phyloP scores from a whole-genome alignment of 1,140 invertebrate genomes.

The Nephila pilipes region DNA sequence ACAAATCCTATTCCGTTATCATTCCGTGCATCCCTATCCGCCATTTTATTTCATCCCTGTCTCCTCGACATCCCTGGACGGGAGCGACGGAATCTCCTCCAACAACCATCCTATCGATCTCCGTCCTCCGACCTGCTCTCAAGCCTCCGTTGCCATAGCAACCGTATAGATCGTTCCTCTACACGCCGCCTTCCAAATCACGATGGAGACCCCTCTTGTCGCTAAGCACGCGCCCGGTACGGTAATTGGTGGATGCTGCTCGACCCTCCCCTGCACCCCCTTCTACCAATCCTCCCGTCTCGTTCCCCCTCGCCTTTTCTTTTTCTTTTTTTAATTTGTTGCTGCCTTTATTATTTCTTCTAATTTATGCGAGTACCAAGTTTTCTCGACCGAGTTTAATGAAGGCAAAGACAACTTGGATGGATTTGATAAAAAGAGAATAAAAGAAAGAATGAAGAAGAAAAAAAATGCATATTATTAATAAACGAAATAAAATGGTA shows the following conservation, averaged over 20 bases:
- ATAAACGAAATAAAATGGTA: constrained; percentile 40
- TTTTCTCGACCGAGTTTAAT: constrained; percentile 41
- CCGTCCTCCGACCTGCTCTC: constrained; percentile 70
- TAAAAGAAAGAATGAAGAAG: background rate
- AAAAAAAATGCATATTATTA: constrained; percentile 55
- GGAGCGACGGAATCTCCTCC: constrained; percentile 51
- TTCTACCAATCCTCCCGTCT: background rate
- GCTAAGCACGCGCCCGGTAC: constrained; percentile 65
- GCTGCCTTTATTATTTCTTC: constrained; percentile 62
- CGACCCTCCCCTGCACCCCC: background rate
- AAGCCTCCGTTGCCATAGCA: constrained; percentile 64
- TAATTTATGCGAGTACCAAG: constrained; percentile 65
- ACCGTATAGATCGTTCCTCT: constrained; percentile 76
- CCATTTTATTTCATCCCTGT: constrained; percentile 66
- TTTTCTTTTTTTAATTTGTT: constrained; percentile 38
- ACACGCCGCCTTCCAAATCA: constrained; percentile 72
- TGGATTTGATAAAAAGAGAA: constrained; percentile 64
- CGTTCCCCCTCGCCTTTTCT: background rate
- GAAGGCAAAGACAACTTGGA: constrained; percentile 55
- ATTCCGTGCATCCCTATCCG: constrained; percentile 28
- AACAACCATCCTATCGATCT: constrained; percentile 74
- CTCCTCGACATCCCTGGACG: constrained; percentile 42
- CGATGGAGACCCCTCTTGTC: constrained; percentile 70
- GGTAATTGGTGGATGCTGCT: constrained; percentile 65
- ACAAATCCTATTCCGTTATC: background rate